These are phyloP conservation scores for Ceratitis capitata DNA, from an alignment of 1,140 invertebrate species.

Conservation along the genomic window DNA sequence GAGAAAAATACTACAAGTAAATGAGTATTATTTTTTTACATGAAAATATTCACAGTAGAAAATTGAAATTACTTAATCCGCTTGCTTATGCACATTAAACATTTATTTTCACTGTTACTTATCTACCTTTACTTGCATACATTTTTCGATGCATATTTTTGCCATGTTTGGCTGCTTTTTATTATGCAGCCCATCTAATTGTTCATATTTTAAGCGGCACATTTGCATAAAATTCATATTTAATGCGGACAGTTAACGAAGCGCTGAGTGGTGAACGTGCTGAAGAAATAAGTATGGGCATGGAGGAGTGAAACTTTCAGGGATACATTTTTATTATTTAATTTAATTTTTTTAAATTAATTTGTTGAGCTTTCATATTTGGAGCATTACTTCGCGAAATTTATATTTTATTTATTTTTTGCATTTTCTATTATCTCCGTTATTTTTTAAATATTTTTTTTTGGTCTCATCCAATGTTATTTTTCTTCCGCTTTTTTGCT, in stretches of 20 bases:
- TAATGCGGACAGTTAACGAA: not conserved
- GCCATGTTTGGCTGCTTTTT: no score
- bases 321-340: no score
- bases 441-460: no score
- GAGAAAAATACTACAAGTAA: not conserved
- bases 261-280: no score
- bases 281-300: not conserved
- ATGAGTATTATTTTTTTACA: no score
- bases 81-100: not conserved
- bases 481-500: no score
- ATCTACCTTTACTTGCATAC: not conserved
- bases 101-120: not conserved
- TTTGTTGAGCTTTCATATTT: not conserved
- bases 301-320: not conserved
- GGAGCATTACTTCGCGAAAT: no score
- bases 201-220: not conserved
- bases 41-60: not conserved
- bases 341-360: not conserved
- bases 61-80: constrained; percentile 8
- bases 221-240: constrained; percentile 24
- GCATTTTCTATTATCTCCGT: no score
- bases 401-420: no score
- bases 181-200: not conserved
- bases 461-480: no score
- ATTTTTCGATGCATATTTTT: not conserved